Evolutionary conservation across 2,113 vertebrate genomes (phyloP), one percentile per base, ranked within the genome.

Genomic region (Silurus asotus): DNA sequence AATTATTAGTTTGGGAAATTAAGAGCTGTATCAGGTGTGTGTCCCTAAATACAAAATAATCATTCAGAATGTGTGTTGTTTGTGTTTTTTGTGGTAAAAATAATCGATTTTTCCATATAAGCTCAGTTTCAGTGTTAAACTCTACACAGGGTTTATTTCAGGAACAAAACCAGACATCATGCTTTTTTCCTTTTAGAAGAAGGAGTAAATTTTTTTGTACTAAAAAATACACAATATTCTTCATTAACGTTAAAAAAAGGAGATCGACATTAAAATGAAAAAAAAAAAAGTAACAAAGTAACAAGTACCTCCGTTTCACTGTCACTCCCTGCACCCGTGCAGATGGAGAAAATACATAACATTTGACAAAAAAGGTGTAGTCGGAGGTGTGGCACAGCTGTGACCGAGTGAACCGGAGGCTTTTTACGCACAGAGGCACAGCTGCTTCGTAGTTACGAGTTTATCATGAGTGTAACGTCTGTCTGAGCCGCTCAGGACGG

Each of bases 261-360:
- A 67, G 23, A 80, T 59, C 81, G n/a, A 56, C 62, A 78, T 81
- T 69, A 81, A 84, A 81, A 62, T 37, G 37, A 37, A 37, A 37
- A 37, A 37, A 37, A n/a, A 62, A 87, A 72, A 84, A 93, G 94
- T 93, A 95, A 95, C 93, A 95, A 95, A 96, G 37, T 37, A 37
- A 37, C 37, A 96, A 93, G 94, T 95, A 95, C 94, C 94, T 95
- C 94, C 95, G 95, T 93, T 64, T 96, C 94, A 96, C 94, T 95
- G 95, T 95, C 90, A 92, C 93, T 93, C 93, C 76, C 76, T 79
- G 94, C 93, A 94, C 93, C 95, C 92, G 93, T 95, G 96, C 93
- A 96, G 93, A 95, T 94, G 93, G 91, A 94, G 94, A 94, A 94
- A 93, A 96, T 94, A 84, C 17, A 86, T 25, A 86, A 82, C 82